Conservation (phyloP, 2,888 invertebrate species). For the Pollenia amentaria region DNA sequence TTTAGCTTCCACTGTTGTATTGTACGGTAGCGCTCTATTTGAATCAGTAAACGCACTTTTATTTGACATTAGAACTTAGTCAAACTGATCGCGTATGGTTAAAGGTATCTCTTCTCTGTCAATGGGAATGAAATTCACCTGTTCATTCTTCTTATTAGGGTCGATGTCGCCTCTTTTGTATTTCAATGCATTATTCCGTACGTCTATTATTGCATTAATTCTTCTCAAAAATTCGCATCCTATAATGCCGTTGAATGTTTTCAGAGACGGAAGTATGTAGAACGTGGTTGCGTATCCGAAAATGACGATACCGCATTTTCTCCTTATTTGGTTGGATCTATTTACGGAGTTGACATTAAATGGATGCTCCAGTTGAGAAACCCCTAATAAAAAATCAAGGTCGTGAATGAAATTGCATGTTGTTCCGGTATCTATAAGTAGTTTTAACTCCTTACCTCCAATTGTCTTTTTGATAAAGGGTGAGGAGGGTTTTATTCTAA, state of each 20-base stretch:
- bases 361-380: background rate
- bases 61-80: background rate
- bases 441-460: conserved; percentile 54
- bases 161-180: background rate
- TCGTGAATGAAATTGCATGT: conserved; percentile 69
- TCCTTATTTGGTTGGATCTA: conserved; percentile 28
- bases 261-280: background rate
- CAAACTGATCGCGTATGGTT: background rate
- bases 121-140: background rate
- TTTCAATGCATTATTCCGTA: conserved; percentile 12
- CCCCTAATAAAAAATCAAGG: background rate
- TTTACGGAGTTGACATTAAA: conserved; percentile 61
- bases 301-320: conserved; percentile 50
- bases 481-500: conserved; percentile 61
- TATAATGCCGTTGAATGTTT: conserved; percentile 59
- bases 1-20: conserved; percentile 6
- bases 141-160: background rate
- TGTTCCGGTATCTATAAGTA: conserved; percentile 65
- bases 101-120: background rate
- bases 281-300: conserved; percentile 41
- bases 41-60: conserved; percentile 1
- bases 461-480: conserved; percentile 56
- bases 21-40: conserved; percentile 20
- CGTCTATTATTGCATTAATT: conserved; percentile 20
- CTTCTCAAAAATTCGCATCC: conserved; percentile 60